Conservation (phyloP, 1,140 invertebrate species). For the Formica selysi region DNA sequence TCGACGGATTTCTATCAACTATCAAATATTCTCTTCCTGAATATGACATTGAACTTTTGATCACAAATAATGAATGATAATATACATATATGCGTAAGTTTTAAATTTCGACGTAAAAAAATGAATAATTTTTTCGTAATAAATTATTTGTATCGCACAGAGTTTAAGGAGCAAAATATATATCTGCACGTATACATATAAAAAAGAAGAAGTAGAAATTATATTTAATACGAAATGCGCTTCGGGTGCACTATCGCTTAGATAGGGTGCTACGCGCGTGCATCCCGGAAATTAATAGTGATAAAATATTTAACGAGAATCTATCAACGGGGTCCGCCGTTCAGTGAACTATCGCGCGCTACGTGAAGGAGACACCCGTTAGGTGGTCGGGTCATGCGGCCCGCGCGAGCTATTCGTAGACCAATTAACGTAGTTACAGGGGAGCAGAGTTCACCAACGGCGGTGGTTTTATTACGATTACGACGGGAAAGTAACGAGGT, state of each 20-base stretch:
- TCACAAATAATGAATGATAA: no score
- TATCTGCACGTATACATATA: neutral
- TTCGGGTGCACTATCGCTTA: neutral
- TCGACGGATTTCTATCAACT: neutral
- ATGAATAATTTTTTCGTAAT: neutral
- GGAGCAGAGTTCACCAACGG: slow-evolving; percentile 70
- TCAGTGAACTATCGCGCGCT: slow-evolving; percentile 26
- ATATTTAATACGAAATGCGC: neutral
- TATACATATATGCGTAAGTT: neutral
- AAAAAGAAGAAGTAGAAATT: neutral
- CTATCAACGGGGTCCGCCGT: neutral
- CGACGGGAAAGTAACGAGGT: slow-evolving; percentile 73
- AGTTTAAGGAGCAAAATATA: neutral
- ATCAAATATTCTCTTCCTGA: neutral
- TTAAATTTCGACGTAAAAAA: neutral
- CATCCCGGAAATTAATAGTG: slow-evolving; percentile 46
- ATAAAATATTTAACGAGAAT: slow-evolving; percentile 59
- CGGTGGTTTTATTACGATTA: slow-evolving; percentile 76
- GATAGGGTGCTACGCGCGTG: neutral
- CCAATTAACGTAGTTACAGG: slow-evolving; percentile 77
- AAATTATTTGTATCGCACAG: neutral
- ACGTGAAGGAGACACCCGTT: slow-evolving; percentile 69
- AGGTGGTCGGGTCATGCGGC: slow-evolving; percentile 58
- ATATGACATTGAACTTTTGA: neutral
- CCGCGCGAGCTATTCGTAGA: slow-evolving; percentile 64